Evolutionary conservation across 1,140 invertebrate species (phyloP).

Genomic region (Stratiolaelaps scimitus): DNA sequence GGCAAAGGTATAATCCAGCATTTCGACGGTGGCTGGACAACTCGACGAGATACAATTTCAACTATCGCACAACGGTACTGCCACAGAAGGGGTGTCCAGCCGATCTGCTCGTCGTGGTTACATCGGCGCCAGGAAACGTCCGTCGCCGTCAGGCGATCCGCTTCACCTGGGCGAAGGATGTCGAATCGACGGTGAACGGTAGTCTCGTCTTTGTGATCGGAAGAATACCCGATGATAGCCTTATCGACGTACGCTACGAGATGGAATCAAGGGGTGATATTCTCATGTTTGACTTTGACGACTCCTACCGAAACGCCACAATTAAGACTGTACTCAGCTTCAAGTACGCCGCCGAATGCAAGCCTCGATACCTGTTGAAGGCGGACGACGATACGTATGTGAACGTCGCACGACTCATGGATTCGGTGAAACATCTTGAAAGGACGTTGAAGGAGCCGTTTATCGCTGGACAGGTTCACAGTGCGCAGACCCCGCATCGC

Average conservation of each 20-base stretch:
- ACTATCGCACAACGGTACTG: background rate
- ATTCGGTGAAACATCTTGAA: background rate
- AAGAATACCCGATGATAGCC: background rate
- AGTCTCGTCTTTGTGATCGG: background rate
- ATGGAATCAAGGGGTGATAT: background rate
- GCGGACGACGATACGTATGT: constrained; percentile 22
- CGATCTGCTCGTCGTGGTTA: background rate
- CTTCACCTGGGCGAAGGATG: constrained; percentile 8
- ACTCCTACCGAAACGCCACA: constrained; percentile 3
- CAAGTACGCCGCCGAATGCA: background rate
- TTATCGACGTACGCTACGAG: constrained; percentile 3
- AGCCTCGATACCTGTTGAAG: constrained; percentile 9
- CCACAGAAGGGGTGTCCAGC: background rate
- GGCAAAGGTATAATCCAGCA: background rate
- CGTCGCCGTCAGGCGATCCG: background rate
- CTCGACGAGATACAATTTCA: constrained; percentile 1
- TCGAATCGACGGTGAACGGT: background rate
- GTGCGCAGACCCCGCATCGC: background rate
- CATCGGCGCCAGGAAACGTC: constrained; percentile 5
- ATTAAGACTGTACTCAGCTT: constrained; percentile 5
- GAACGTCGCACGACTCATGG: constrained; percentile 3
- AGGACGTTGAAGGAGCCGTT: constrained; percentile 1
- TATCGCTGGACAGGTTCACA: constrained; percentile 4
- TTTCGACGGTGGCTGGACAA: constrained; percentile 19
- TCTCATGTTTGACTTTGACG: constrained; percentile 10